phyloP scores from a whole-genome alignment of 2,888 invertebrate species.

The Drosophila mimica region DNA sequence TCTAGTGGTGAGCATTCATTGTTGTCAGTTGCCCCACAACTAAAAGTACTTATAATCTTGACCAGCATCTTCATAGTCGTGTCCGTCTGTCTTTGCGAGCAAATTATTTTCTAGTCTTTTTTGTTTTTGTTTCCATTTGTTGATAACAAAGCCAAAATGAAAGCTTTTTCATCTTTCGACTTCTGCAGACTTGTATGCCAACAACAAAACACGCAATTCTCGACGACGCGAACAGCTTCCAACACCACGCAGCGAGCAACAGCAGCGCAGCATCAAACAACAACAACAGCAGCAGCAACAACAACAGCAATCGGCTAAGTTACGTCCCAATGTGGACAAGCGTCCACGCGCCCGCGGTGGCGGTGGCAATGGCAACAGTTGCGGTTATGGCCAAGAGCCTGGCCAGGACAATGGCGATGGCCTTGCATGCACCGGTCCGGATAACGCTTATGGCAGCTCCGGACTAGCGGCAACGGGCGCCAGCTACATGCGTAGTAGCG shows the following conservation, averaged over 20 bases:
- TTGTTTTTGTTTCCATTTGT: neutral
- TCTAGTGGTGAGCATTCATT: constrained; percentile 80
- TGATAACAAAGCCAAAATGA: neutral
- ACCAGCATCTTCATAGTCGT: neutral
- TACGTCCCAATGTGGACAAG: constrained; percentile 88
- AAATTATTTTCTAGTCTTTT: neutral
- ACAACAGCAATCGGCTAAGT: constrained; percentile 84
- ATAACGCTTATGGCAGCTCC: constrained; percentile 81
- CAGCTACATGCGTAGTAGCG: constrained; percentile 70
- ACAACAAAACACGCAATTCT: constrained; percentile 77
- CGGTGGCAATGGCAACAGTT: constrained; percentile 68
- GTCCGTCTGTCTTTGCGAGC: neutral
- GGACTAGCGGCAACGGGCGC: constrained; percentile 77
- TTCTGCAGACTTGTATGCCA: constrained; percentile 73
- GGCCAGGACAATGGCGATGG: constrained; percentile 64
- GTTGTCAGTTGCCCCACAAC: neutral
- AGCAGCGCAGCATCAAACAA: constrained; percentile 87
- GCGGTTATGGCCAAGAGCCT: constrained; percentile 50
- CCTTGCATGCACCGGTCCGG: constrained; percentile 69
- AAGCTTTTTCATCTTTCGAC: neutral
- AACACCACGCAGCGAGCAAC: constrained; percentile 87
- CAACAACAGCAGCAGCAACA: constrained; percentile 83
- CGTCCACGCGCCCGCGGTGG: constrained; percentile 85
- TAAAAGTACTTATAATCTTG: neutral
- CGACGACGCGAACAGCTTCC: constrained; percentile 84